Conservation (phyloP, 2,113 vertebrate genomes). For the Ceratotherium simum region DNA sequence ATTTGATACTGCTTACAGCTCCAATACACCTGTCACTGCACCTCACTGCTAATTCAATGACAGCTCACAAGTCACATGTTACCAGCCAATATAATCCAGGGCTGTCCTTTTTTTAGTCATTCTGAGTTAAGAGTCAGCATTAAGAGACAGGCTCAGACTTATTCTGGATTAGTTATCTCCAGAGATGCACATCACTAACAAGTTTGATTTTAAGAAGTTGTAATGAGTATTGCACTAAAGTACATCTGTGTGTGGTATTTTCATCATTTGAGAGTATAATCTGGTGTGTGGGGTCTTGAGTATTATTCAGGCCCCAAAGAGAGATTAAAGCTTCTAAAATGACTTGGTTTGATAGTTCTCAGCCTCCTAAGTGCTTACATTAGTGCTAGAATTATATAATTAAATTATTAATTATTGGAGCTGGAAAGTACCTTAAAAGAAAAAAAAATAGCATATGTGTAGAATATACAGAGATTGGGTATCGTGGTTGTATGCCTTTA, state of each 20-base stretch:
- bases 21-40: constrained; percentile 63
- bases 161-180: neutral
- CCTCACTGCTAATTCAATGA: constrained; percentile 57
- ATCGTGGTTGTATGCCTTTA: neutral
- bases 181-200: constrained; percentile 23
- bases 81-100: neutral
- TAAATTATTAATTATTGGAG: neutral
- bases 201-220: constrained; percentile 47
- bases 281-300: neutral
- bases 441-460: neutral
- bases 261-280: neutral
- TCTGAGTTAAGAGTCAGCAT: constrained; percentile 55
- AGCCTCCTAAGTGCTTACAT: neutral
- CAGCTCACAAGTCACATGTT: constrained; percentile 5
- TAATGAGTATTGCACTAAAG: neutral
- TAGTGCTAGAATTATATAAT: neutral
- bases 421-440: neutral
- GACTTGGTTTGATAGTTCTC: neutral
- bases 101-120: constrained; percentile 45
- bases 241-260: neutral
- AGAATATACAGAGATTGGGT: neutral
- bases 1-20: constrained; percentile 53
- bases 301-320: neutral
- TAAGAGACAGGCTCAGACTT: constrained; percentile 2
- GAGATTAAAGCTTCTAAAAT: neutral